Evolutionary conservation across 2,797 vertebrate species (phyloP).

Genomic region (Lithobates sylvaticus): DNA sequence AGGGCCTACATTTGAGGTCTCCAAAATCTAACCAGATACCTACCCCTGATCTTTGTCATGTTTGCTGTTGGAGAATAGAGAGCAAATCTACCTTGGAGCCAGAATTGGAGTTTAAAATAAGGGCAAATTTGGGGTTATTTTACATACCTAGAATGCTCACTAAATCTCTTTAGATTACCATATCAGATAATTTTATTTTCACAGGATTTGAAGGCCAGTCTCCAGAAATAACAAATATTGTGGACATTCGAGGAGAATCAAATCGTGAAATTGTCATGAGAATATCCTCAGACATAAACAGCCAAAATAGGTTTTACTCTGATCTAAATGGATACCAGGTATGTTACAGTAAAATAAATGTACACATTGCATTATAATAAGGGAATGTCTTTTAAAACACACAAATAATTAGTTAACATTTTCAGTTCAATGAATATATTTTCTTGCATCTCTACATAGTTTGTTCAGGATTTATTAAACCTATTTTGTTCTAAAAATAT

Average conservation of each 20-base stretch:
- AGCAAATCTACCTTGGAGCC: no score
- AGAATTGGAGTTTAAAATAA: no score
- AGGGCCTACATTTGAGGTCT: no score
- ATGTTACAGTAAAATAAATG: constrained; percentile 35
- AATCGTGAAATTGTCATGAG: constrained; percentile 92
- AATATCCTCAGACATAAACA: constrained; percentile 83
- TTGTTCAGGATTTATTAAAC: no score
- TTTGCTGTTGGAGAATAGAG: not conserved
- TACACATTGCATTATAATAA: not conserved
- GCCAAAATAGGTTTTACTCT: constrained; percentile 83
- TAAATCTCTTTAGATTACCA: not conserved
- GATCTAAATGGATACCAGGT: constrained; percentile 96
- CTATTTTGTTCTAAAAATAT: no score
- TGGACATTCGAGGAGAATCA: constrained; percentile 89
- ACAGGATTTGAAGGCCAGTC: constrained; percentile 87
- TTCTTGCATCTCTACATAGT: not conserved
- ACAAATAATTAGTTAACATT: no score
- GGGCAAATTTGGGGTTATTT: not conserved
- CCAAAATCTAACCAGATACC: not conserved
- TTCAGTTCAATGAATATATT: not conserved
- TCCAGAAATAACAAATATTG: constrained; percentile 86
- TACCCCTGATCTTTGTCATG: not conserved
- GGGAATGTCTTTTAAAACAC: not conserved
- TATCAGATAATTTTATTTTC: not conserved
- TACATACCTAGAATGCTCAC: not conserved